Evolutionary conservation across 2,797 vertebrate genomes (phyloP).

Genomic region (Clarias fuscus): DNA sequence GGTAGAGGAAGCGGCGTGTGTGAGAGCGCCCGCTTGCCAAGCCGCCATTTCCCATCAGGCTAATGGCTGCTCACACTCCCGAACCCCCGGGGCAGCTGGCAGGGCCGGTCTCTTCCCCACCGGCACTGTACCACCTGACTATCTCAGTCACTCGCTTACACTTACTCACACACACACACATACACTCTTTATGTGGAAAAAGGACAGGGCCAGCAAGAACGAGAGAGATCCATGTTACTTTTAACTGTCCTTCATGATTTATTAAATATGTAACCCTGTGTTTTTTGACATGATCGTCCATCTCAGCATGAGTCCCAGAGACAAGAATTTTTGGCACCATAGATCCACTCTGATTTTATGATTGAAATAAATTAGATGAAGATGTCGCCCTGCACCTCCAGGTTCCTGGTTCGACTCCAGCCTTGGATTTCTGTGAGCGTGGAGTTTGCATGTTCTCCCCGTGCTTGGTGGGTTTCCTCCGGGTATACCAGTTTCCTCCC

Average conservation of each 20-base stretch:
- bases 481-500: too few species aligned
- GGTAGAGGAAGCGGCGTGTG: slow-evolving; percentile 62
- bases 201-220: neutral
- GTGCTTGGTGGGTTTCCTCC: too few species aligned
- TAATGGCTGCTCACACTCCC: slow-evolving; percentile 74
- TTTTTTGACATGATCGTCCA: neutral
- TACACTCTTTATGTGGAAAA: neutral
- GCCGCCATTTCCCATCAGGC: slow-evolving; percentile 78
- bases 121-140: slow-evolving; percentile 41
- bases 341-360: neutral
- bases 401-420: too few species aligned
- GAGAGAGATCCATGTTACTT: neutral
- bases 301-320: neutral
- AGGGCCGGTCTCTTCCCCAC: slow-evolving; percentile 55
- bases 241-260: neutral
- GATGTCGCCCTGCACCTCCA: too few species aligned
- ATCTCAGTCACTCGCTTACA: neutral
- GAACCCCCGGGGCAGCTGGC: slow-evolving; percentile 65
- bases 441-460: too few species aligned
- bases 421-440: too few species aligned
- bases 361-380: neutral
- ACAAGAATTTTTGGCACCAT: neutral
- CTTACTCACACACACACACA: neutral
- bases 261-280: neutral
- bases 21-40: slow-evolving; percentile 68